Evolutionary conservation across 2,797 vertebrate species (phyloP).

Genomic region (Myotis planiceps): DNA sequence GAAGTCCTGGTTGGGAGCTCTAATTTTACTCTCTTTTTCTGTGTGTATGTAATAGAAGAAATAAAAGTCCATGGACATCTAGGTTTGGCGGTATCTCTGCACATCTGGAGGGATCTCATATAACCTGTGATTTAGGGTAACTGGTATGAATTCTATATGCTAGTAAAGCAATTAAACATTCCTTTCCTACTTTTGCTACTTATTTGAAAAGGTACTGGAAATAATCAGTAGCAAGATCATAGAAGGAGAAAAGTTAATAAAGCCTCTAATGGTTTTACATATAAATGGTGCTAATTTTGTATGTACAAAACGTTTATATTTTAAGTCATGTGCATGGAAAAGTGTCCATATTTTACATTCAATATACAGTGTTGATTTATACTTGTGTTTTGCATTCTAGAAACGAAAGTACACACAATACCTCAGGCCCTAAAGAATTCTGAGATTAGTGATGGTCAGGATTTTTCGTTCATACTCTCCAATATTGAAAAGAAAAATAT

Average conservation of each 20-base stretch:
- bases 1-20: not conserved
- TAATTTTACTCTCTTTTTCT: not conserved
- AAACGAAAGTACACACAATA: not conserved
- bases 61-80: not conserved
- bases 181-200: not conserved
- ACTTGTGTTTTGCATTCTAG: not conserved
- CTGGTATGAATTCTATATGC: not conserved
- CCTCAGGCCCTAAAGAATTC: not conserved
- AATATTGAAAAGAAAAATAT: slow-evolving; percentile 29
- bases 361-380: not conserved
- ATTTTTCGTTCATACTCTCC: slow-evolving; percentile 62
- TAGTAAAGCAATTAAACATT: not conserved
- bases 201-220: not conserved
- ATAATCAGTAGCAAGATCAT: not conserved
- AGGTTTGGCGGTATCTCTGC: not conserved
- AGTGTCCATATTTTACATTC: slow-evolving; percentile 4
- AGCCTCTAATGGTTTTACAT: not conserved
- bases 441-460: slow-evolving; percentile 43
- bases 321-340: not conserved
- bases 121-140: not conserved
- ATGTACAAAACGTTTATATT: not conserved
- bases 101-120: not conserved
- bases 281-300: not conserved
- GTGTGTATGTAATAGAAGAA: not conserved
- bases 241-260: not conserved